Evolutionary conservation across 2,888 invertebrate species (phyloP), one percentile per base, ranked within the genome.

Genomic region (Buathra laborator): DNA sequence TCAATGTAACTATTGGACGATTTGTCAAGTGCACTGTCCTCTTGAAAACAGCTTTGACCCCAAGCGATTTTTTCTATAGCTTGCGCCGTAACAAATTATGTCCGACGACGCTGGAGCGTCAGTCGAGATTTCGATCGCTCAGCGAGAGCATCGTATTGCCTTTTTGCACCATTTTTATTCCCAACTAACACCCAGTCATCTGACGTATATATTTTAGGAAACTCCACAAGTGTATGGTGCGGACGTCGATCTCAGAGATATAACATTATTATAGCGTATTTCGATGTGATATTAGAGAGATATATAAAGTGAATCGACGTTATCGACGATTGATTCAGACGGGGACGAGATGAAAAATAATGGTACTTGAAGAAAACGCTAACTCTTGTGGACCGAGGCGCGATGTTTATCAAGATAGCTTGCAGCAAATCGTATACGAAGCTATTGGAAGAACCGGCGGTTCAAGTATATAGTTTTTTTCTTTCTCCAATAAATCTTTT

Each of bases 11-110:
- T 37, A 24, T 19, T 7, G 51, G 53, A 66, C 66, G 43, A 76
- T 66, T 76, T 66, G 66, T 51, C 66, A 24, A 48, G 66, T 75
- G 66, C 43, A 76, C 14, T 37, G 64, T 37, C 51, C 66, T 76
- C 66, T 32, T 4, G 37, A 37, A 1, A 48, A 32, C 32, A n/a
- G 19, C 37, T 66, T n/a, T 51, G 51, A 53, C 43, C 19, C 4
- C n/a, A 51, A 43, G 7, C 19, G 12, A 3, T 62, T 62, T 76
- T 76, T 24, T 16, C 51, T 70, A 19, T 19, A 75, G 48, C 46
- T 74, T 74, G 6, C 62, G 64, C 56, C 48, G 37, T 48, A 48
- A 66, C 53, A 37, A 66, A 76, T 76, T 66, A 76, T 53, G 48
- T 32, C 32, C 32, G 59, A 48, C 29, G 29, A 44, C 46, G 32